Conservation (phyloP, 2,888 invertebrate genomes). For the Gibbula magus region DNA sequence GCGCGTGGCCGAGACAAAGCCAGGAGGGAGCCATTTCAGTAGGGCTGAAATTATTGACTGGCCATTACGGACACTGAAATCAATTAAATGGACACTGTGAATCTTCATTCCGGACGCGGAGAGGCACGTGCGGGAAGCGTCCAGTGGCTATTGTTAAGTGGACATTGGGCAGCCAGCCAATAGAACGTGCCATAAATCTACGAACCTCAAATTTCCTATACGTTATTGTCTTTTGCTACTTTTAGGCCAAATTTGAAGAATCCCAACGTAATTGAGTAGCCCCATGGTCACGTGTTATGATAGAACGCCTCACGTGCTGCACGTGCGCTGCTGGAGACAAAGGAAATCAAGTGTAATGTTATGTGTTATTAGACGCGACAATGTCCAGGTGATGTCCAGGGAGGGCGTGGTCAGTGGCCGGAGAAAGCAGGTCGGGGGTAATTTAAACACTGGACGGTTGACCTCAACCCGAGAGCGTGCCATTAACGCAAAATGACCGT, state of each 20-base stretch:
- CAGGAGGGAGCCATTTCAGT: not conserved
- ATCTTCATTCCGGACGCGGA: not conserved
- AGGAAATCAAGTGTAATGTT: conserved; percentile 1
- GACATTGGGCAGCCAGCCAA: not conserved
- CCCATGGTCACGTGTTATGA: not conserved
- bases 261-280: not conserved
- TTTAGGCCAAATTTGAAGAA: not conserved
- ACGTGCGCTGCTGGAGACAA: not conserved
- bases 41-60: not conserved
- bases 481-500: not conserved
- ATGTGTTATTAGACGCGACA: not conserved
- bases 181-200: not conserved
- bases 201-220: not conserved
- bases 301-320: not conserved
- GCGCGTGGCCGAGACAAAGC: not conserved
- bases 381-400: not conserved
- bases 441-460: not conserved
- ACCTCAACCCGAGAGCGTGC: not conserved
- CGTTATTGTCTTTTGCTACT: not conserved
- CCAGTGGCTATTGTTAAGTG: conserved; percentile 15
- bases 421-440: not conserved
- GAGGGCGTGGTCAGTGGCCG: not conserved
- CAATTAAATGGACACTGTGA: conserved; percentile 8
- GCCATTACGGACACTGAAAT: not conserved
- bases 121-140: not conserved